phyloP scores from a whole-genome alignment of 1,140 invertebrate species.

The Cheumatopsyche charites region DNA sequence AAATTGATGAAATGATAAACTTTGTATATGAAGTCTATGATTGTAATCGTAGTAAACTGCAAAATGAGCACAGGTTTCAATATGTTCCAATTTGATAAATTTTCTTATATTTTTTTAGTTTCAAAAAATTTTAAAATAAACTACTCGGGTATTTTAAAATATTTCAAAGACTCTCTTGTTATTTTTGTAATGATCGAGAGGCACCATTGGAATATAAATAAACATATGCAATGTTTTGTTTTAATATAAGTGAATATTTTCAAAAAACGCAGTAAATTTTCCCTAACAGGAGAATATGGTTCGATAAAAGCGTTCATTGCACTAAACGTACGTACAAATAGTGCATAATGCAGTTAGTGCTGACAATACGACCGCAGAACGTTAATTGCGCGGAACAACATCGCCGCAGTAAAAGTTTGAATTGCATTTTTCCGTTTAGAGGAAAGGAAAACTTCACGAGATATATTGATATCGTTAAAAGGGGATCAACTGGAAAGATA shows the following conservation, averaged over 20 bases:
- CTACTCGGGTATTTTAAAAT: no score
- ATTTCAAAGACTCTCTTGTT: no score
- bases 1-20: background rate
- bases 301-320: background rate
- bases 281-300: background rate
- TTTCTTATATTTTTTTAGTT: no score
- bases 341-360: background rate
- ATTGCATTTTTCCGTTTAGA: conserved; percentile 9
- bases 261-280: background rate
- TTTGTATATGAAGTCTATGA: background rate
- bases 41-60: background rate
- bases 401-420: conserved; percentile 3
- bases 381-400: conserved; percentile 43
- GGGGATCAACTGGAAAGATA: background rate
- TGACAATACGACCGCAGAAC: conserved; percentile 23
- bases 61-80: no score
- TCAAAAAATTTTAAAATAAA: no score
- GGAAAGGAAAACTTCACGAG: background rate
- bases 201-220: background rate
- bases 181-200: no score
- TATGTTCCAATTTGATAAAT: no score
- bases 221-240: background rate
- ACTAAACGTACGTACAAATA: background rate
- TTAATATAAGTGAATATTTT: background rate
- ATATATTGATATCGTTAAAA: background rate